Evolutionary conservation across 2,797 vertebrate species (phyloP).

Genomic region (Odontamblyopus rebecca): DNA sequence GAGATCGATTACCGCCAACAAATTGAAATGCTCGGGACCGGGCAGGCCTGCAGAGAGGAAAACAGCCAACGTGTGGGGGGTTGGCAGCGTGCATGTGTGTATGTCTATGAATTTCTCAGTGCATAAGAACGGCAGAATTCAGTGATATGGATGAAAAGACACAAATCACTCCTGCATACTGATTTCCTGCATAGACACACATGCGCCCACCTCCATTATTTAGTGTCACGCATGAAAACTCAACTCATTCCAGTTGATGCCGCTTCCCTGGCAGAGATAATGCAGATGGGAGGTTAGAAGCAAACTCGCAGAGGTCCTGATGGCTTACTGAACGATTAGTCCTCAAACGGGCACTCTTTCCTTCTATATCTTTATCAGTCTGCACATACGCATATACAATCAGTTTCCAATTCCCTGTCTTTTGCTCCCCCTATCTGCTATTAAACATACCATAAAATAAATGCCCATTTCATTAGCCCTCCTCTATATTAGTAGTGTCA

Average conservation of each 20-base stretch:
- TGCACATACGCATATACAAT: conserved; percentile 45
- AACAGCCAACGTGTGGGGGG: conserved; percentile 42
- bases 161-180: conserved; percentile 66
- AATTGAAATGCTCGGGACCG: conserved; percentile 73
- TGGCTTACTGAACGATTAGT: conserved; percentile 50
- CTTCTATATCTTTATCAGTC: conserved; percentile 26
- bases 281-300: conserved; percentile 43
- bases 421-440: conserved; percentile 46
- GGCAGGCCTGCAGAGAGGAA: conserved; percentile 53
- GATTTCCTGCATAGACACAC: conserved; percentile 48
- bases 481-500: conserved; percentile 35
- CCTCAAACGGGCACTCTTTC: conserved; percentile 36
- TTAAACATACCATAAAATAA: conserved; percentile 64
- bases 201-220: conserved; percentile 56
- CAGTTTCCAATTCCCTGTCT: conserved; percentile 35
- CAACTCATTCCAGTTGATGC: conserved; percentile 51
- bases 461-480: conserved; percentile 58
- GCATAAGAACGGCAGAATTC: conserved; percentile 61
- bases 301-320: conserved; percentile 46
- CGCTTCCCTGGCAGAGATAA: conserved; percentile 47
- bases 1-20: conserved; percentile 79
- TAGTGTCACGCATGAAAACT: conserved; percentile 61
- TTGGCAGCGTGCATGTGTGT: conserved; percentile 31
- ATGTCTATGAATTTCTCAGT: conserved; percentile 66
- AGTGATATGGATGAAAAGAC: conserved; percentile 66